Evolutionary conservation across 2,888 invertebrate genomes (phyloP), one percentile per base, ranked within the genome.

Genomic region (Lepas anatifera): DNA sequence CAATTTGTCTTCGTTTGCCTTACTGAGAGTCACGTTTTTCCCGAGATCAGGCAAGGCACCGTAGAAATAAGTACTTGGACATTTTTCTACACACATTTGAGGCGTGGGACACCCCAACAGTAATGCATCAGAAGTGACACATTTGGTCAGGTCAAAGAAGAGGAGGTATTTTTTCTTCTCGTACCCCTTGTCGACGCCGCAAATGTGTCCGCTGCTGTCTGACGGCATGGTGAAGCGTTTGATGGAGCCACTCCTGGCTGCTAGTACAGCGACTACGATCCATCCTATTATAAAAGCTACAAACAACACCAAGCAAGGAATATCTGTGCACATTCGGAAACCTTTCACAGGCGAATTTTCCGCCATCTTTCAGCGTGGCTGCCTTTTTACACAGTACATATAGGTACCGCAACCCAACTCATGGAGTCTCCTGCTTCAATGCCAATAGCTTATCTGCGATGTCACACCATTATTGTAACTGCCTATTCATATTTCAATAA

Each of bases 121-220:
- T 7, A 16, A 18, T 1, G 35, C 22, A 3, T 7, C 2, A 8
- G 58, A 32, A 6, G 7, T 1, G 16, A 22, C 58, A 22, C 58
- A 58, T 35, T 58, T 58, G 13, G 58, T 58, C 35, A 58, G 16
- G 58, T 58, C 58, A n/a, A 58, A 58, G 22, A 58, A 58, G 32
- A 58, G 6, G 7, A 58, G 35, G 35, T 58, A 22, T 2, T 32
- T 32, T 35, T 35, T 58, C 18, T 58, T 32, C 29, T 35, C 32
- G 58, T 18, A 32, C 2, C 58, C 58, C 22, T 32, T 35, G 32
- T 58, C 22, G 8, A 35, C 58, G 35, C 58, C 58, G 35, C 58
- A 58, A 3, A 58, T 58, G 32, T 58, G 22, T 4, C 32, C 58
- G 22, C 22, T 22, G 7, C 18, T 22, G 35, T 58, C 58, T 32